phyloP scores from a whole-genome alignment of 1,140 invertebrate species.

The Araneus ventricosus region DNA sequence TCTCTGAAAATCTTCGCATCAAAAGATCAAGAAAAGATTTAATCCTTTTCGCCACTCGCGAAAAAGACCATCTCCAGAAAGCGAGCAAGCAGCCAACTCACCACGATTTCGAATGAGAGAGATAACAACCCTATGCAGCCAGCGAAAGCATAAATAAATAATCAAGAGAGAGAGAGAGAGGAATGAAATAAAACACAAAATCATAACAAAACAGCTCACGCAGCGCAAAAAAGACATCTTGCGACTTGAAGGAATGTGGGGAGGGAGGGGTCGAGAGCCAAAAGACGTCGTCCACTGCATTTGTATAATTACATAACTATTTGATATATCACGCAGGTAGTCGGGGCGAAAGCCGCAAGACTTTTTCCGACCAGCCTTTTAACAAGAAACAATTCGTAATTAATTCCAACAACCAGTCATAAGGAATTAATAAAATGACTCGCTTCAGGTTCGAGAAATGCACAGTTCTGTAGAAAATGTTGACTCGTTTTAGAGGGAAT shows the following conservation, averaged over 20 bases:
- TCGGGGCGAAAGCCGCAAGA: neutral
- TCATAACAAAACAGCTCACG: constrained; percentile 18
- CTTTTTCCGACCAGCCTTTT: neutral
- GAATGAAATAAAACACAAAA: constrained; percentile 20
- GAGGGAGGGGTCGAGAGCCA: neutral
- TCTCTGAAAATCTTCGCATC: neutral
- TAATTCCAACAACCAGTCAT: constrained; percentile 51
- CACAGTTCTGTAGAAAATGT: neutral
- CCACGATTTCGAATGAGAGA: neutral
- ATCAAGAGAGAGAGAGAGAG: neutral
- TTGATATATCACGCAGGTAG: constrained; percentile 54
- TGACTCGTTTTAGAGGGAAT: neutral
- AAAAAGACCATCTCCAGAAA: neutral
- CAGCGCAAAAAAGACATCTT: constrained; percentile 38
- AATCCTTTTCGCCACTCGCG: neutral
- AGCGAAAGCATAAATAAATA: constrained; percentile 17
- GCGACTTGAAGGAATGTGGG: constrained; percentile 58
- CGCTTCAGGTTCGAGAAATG: neutral
- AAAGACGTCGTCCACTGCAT: constrained; percentile 23
- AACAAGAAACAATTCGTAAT: constrained; percentile 41
- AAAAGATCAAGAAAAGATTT: neutral
- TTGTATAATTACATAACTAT: constrained; percentile 40
- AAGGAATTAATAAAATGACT: constrained; percentile 38
- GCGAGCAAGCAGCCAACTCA: neutral
- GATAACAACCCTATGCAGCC: constrained; percentile 16